phyloP scores from a whole-genome alignment of 2,888 invertebrate species.

The Caenorhabditis sp. region DNA sequence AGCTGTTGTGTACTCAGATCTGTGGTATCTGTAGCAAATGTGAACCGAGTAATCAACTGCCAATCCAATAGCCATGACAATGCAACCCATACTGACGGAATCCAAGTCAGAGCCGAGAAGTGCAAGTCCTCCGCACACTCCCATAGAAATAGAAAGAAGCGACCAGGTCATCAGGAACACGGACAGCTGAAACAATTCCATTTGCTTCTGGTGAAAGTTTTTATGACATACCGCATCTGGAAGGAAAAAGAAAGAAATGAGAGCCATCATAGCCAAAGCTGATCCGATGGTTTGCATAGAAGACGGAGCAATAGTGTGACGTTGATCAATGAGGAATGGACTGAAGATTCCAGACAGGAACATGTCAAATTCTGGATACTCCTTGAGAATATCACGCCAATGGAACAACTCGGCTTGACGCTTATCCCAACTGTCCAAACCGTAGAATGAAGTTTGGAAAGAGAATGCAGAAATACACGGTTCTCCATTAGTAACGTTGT shows the following conservation, averaged over 20 bases:
- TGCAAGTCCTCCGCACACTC: constrained; percentile 82
- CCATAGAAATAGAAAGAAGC: constrained; percentile 82
- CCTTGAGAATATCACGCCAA: constrained; percentile 79
- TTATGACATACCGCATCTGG: constrained; percentile 75
- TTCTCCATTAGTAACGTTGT: constrained; percentile 77
- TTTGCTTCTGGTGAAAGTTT: too few species aligned
- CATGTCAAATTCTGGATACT: constrained; percentile 81
- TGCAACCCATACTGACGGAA: constrained; percentile 82
- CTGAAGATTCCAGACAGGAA: constrained; percentile 82
- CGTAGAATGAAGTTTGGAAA: constrained; percentile 82
- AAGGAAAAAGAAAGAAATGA: constrained; percentile 82
- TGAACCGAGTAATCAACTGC: constrained; percentile 82
- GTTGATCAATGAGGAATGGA: constrained; percentile 82
- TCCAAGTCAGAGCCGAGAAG: constrained; percentile 81
- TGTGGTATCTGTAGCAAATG: constrained; percentile 82
- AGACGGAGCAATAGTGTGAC: constrained; percentile 82
- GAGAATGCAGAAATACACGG: constrained; percentile 81
- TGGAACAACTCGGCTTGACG: constrained; percentile 82
- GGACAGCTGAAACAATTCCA: constrained; percentile 75
- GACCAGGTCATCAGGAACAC: constrained; percentile 83
- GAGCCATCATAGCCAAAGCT: constrained; percentile 80
- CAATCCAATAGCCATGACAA: constrained; percentile 82
- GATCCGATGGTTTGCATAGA: constrained; percentile 82
- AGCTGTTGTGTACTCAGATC: constrained; percentile 75
- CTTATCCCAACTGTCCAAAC: constrained; percentile 83